Conservation (phyloP, 2,888 invertebrate species). For the Smittia aterrima region DNA sequence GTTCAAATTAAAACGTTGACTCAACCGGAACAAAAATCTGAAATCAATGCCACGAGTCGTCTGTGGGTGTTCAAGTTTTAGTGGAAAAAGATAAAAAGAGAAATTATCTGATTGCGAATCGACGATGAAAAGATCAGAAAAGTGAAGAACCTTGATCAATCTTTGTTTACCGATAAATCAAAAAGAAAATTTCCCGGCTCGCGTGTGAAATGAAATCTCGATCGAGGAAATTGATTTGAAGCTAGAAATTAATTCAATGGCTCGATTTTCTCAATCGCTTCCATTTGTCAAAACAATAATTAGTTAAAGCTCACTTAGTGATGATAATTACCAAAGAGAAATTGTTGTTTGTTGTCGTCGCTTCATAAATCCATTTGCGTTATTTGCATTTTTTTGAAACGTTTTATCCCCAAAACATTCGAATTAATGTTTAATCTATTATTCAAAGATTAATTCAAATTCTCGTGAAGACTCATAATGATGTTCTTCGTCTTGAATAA, state of each 20-base stretch:
- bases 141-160: not conserved
- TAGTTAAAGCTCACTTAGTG: no score
- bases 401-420: not conserved
- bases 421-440: not conserved
- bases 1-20: slow-evolving; percentile 29
- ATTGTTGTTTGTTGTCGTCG: no score
- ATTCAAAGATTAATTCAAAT: slow-evolving; percentile 8
- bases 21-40: not conserved
- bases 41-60: not conserved
- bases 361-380: not conserved
- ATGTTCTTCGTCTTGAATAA: slow-evolving; percentile 35
- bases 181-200: not conserved
- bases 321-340: no score
- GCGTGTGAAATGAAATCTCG: not conserved
- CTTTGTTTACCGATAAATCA: not conserved
- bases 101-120: not conserved
- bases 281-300: no score
- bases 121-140: not conserved
- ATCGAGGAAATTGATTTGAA: no score
- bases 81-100: not conserved
- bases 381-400: not conserved
- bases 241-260: no score
- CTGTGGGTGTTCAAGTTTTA: not conserved
- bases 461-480: slow-evolving; percentile 11
- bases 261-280: no score